Conservation (phyloP, 2,888 invertebrate species). For the Homarus gammarus region DNA sequence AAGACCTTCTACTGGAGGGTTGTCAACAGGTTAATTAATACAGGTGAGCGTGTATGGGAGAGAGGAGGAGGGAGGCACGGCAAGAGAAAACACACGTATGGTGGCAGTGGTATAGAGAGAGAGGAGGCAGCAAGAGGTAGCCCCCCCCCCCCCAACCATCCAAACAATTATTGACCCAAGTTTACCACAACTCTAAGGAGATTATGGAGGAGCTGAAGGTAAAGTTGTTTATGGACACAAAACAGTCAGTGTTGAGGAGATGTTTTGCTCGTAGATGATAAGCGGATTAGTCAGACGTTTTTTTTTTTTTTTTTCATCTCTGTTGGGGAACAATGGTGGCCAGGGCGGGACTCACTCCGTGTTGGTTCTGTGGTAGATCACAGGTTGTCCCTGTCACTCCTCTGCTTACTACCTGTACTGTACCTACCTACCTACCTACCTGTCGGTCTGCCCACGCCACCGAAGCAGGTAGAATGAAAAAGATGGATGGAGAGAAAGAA, state of each 20-base stretch:
- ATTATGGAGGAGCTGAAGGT: constrained; percentile 26
- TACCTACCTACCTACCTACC: too few relatives aligned
- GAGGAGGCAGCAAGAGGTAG: not conserved
- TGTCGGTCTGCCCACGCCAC: too few relatives aligned
- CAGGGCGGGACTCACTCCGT: not conserved
- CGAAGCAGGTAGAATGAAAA: too few relatives aligned
- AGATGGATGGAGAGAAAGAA: too few relatives aligned
- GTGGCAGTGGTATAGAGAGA: not conserved
- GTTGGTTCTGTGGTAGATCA: too few relatives aligned
- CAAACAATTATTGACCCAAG: not conserved
- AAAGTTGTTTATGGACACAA: constrained; percentile 37
- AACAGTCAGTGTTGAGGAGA: constrained; percentile 23
- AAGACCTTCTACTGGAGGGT: too few relatives aligned
- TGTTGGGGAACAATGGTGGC: not conserved
- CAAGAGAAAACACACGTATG: too few relatives aligned
- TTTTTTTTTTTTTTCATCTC: not conserved
- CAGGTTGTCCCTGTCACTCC: too few relatives aligned
- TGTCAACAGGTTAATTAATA: too few relatives aligned
- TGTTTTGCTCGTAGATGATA: constrained; percentile 18
- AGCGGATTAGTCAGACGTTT: not conserved
- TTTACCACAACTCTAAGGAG: constrained; percentile 23
- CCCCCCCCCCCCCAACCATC: not conserved
- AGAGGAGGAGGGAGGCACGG: too few relatives aligned
- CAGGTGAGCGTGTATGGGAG: too few relatives aligned
- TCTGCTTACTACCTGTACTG: too few relatives aligned